These are phyloP conservation scores for Salmo trutta DNA, from an alignment of 2,797 vertebrate genomes.

Conservation along the genomic window DNA sequence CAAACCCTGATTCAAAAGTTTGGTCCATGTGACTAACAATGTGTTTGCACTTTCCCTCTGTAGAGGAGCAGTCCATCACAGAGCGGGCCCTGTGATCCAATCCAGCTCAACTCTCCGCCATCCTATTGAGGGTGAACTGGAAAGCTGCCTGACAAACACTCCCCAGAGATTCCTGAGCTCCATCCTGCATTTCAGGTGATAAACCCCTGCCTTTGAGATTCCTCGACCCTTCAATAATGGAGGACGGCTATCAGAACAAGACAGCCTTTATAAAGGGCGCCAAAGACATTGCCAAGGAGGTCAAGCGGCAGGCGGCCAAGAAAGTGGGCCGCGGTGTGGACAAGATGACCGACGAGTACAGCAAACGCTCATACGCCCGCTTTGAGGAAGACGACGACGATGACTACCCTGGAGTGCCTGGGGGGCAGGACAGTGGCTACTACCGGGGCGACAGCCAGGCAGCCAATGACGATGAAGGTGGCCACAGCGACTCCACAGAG, in stretches of 20 bases:
- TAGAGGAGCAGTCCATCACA: background rate
- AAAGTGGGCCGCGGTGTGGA: conserved; percentile 89
- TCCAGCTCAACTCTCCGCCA: background rate
- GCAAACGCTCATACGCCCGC: conserved; percentile 89
- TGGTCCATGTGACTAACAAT: background rate
- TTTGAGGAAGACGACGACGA: conserved; percentile 94
- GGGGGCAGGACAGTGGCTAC: conserved; percentile 56
- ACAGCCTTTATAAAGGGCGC: conserved; percentile 93
- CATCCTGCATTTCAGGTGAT: background rate
- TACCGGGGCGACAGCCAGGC: conserved; percentile 80
- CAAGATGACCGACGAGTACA: conserved; percentile 89
- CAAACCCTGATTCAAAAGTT: background rate
- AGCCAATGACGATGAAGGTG: conserved; percentile 84
- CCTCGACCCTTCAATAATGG: conserved; percentile 72
- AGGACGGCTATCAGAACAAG: conserved; percentile 89
- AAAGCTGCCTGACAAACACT: background rate
- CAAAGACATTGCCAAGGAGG: conserved; percentile 96
- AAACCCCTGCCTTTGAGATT: background rate
- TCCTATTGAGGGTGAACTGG: background rate
- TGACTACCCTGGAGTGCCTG: conserved; percentile 71
- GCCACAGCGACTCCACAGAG: conserved; percentile 94
- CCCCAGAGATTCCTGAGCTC: background rate
- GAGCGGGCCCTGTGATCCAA: background rate
- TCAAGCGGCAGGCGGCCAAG: conserved; percentile 90
- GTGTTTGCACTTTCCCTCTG: background rate